Percentiles rank a stretch among this genome's conserved stretches.
Conservation (phyloP, 2,888 invertebrate genomes). For the Griposia aprilina region DNA sequence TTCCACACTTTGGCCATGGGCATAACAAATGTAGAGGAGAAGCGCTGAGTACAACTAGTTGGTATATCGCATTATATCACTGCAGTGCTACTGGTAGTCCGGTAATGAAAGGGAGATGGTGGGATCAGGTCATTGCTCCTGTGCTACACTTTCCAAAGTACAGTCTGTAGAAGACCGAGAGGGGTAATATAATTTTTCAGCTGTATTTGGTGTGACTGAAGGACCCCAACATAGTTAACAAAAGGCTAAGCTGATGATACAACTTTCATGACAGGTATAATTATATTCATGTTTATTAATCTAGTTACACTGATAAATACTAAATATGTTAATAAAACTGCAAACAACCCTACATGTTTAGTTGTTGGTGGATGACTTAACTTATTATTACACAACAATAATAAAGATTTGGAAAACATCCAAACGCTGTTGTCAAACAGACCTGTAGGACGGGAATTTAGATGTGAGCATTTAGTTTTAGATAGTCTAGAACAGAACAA, state of each 20-base stretch:
- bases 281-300: background rate
- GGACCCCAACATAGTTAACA: background rate
- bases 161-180: too few species aligned
- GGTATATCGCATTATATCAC: too few species aligned
- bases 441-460: background rate
- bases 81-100: too few species aligned
- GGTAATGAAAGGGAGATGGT: too few species aligned
- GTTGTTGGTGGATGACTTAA: background rate
- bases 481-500: too few species aligned
- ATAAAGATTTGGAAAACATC: conserved; percentile 13
- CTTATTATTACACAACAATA: conserved; percentile 20
- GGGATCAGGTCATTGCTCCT: too few species aligned
- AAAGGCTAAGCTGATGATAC: too few species aligned
- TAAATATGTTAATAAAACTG: background rate
- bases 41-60: too few species aligned
- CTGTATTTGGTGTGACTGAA: background rate
- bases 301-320: background rate
- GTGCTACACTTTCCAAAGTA: too few species aligned
- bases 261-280: background rate
- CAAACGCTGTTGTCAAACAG: background rate
- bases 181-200: background rate
- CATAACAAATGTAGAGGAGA: too few species aligned
- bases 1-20: too few species aligned
- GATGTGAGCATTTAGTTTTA: background rate
- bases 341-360: background rate